phyloP scores from a whole-genome alignment of 2,797 vertebrate genomes.

The Sebastes variabilis region DNA sequence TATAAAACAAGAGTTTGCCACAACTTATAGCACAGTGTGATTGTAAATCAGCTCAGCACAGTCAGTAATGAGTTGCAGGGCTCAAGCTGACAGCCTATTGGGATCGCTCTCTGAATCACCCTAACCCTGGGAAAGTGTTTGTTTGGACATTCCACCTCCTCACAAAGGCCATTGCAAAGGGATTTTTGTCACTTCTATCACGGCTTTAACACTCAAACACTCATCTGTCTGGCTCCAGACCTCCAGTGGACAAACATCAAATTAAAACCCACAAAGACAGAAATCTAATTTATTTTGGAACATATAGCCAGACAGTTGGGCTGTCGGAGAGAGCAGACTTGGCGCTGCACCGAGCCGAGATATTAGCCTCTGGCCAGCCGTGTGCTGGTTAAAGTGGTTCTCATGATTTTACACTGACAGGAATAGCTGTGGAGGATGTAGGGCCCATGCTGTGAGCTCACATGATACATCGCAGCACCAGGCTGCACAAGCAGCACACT shows the following conservation, averaged over 20 bases:
- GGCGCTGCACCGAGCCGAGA: slow-evolving; percentile 12
- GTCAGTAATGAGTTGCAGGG: slow-evolving; percentile 51
- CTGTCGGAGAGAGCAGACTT: slow-evolving; percentile 20
- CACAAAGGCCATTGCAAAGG: slow-evolving; percentile 64
- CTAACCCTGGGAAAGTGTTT: slow-evolving; percentile 77
- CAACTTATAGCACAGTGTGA: slow-evolving; percentile 38
- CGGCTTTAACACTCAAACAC: slow-evolving; percentile 43
- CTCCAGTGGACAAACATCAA: slow-evolving; percentile 34
- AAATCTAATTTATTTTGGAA: slow-evolving; percentile 38
- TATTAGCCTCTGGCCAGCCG: slow-evolving; percentile 48
- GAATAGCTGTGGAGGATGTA: slow-evolving; percentile 62
- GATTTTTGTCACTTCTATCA: slow-evolving; percentile 44
- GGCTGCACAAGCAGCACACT: slow-evolving; percentile 39
- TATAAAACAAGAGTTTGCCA: slow-evolving; percentile 62
- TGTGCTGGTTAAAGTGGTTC: slow-evolving; percentile 64
- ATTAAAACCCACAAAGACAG: slow-evolving; percentile 19
- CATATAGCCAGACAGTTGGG: slow-evolving; percentile 13
- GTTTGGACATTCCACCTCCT: slow-evolving; percentile 69
- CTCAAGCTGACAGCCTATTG: slow-evolving; percentile 44
- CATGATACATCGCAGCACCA: slow-evolving; percentile 55
- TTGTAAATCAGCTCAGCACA: slow-evolving; percentile 63
- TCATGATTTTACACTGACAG: slow-evolving; percentile 64
- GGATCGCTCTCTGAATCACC: slow-evolving; percentile 44
- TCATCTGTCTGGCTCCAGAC: slow-evolving; percentile 33
- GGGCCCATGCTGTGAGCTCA: slow-evolving; percentile 58